Conservation (phyloP, 2,797 vertebrate genomes). For the Malurus splendens region DNA sequence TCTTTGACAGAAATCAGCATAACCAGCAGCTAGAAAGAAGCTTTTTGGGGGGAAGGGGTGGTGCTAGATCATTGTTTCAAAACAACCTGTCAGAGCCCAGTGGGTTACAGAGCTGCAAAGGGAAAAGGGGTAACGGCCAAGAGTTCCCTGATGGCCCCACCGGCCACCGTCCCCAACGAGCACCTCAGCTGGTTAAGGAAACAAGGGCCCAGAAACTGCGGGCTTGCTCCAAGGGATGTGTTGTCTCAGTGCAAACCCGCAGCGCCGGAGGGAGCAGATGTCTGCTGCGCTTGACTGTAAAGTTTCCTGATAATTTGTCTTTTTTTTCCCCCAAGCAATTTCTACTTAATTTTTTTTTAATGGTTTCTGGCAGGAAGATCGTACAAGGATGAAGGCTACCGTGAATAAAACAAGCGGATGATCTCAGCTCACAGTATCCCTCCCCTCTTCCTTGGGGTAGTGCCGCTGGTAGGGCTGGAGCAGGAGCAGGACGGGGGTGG, state of each 20-base stretch:
- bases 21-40: neutral
- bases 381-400: neutral
- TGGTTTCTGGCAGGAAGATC: neutral
- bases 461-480: neutral
- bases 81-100: neutral
- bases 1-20: constrained; percentile 20
- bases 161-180: neutral
- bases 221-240: neutral
- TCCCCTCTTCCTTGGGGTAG: neutral
- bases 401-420: constrained; percentile 5
- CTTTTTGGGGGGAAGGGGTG: rapidly evolving
- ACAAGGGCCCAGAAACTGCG: neutral
- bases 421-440: neutral
- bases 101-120: neutral
- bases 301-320: constrained; percentile 1
- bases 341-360: neutral
- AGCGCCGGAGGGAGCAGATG: neutral
- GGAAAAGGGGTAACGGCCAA: neutral
- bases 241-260: neutral
- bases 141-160: neutral
- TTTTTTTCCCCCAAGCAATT: neutral
- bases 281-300: neutral
- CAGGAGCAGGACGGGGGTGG: neutral
- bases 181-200: neutral
- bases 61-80: neutral